Evolutionary conservation across 2,797 vertebrate genomes (phyloP), one percentile per base, ranked within the genome.

Genomic region (Epinephelus coioides): DNA sequence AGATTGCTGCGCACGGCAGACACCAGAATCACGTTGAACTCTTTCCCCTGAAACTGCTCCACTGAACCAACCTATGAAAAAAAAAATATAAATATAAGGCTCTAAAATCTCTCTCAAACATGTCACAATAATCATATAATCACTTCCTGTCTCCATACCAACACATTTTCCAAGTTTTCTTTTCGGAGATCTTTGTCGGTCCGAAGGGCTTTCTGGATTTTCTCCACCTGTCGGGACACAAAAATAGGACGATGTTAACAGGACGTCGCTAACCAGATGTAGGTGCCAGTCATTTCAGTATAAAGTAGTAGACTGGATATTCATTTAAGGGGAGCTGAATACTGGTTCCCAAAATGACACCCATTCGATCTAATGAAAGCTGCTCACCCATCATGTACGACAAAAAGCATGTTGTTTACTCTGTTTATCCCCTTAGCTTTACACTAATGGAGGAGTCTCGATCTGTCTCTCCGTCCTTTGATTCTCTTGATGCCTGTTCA

Each of bases 11-110:
- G 95, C 30, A 98, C 97, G 0, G 96, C 95, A 23, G 97, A 97
- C 90, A 98, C 94, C 72, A 98, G 89, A 84, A 97, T 95, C 76
- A 97, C 89, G 0, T 87, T 95, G 17, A 95, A 93, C 75, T 98
- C 97, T 86, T 97, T 96, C 23, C 97, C 97, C 89, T 98, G 97
- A 92, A 98, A 98, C 83, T 96, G 91, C 78, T 98, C 97, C 83
- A 98, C 97, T 0, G 97, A 96, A 19, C 78, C 76, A 54, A 91
- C 83, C 86, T 87, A 8, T 50, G 14, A 44, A 68, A 46, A 73
- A 73, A 44, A 68, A 46, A 69, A 73, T 1, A 38, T 6, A 57
- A 56, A 68, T 34, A 44, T 4, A 18, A 25, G 1, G 4, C 44
- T 40, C 13, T 44, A 17, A 63, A 71, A 44, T 62, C 15, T 46